Evolutionary conservation across 2,797 vertebrate genomes (phyloP).

Genomic region (Hapalemur alaotrensis): DNA sequence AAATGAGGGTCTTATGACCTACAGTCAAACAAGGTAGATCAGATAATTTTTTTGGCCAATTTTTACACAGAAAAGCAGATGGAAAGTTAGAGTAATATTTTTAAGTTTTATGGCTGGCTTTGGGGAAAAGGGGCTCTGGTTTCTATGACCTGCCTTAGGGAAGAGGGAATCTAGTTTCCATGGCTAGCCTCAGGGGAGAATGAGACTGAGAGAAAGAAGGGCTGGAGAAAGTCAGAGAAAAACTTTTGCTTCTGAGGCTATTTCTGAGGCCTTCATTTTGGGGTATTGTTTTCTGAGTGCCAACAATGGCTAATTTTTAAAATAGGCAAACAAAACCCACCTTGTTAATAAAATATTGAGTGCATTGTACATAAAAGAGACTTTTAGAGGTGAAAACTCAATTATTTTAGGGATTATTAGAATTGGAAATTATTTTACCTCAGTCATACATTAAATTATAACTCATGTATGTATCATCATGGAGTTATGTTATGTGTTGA

Average conservation of each 20-base stretch:
- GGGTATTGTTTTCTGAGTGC: neutral
- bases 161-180: neutral
- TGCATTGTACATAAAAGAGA: neutral
- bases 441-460: neutral
- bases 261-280: neutral
- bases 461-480: neutral
- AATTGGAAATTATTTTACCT: neutral
- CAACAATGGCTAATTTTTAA: neutral
- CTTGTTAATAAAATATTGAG: neutral
- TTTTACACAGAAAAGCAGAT: neutral
- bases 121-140: neutral
- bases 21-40: neutral
- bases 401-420: neutral
- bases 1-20: neutral
- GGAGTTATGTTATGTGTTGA: neutral
- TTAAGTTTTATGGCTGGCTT: neutral
- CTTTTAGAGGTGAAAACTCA: neutral
- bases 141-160: neutral
- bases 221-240: neutral
- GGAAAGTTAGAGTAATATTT: neutral
- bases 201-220: neutral
- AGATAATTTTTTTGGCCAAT: neutral
- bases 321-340: neutral
- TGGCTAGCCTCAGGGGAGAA: neutral
- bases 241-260: neutral